phyloP scores from a whole-genome alignment of 2,888 invertebrate species.

The Tenthredo notha region DNA sequence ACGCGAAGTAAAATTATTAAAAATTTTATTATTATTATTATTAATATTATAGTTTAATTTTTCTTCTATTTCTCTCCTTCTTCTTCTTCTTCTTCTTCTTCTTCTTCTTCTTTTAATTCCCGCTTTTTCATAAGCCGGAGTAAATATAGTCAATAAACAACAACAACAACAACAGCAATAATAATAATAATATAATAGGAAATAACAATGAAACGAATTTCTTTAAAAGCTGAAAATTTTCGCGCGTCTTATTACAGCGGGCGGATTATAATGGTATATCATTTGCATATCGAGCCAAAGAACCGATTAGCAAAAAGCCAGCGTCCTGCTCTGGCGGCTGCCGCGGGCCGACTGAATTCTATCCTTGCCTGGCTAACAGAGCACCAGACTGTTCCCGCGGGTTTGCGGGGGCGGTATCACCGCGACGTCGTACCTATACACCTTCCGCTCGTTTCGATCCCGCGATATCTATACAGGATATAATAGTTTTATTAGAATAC shows the following conservation, averaged over 20 bases:
- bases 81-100: neutral
- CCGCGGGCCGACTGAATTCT: constrained; percentile 73
- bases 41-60: neutral
- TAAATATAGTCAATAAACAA: neutral
- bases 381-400: constrained; percentile 13
- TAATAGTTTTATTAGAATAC: neutral
- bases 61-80: neutral
- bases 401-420: constrained; percentile 41
- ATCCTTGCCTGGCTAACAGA: neutral
- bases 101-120: neutral
- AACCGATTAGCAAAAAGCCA: constrained; percentile 52
- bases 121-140: neutral
- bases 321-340: constrained; percentile 71
- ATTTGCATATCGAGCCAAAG: constrained; percentile 33
- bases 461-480: neutral
- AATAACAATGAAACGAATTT: neutral
- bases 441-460: constrained; percentile 36
- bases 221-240: neutral
- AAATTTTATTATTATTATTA: neutral
- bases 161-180: neutral
- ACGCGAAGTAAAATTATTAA: neutral
- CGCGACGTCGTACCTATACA: constrained; percentile 28
- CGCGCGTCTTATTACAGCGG: neutral
- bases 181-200: neutral
- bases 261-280: neutral